A percentile compares a stretch with the other conserved stretches of the same genome.
phyloP scores from a whole-genome alignment of 2,797 vertebrate genomes.

The Manis javanica region DNA sequence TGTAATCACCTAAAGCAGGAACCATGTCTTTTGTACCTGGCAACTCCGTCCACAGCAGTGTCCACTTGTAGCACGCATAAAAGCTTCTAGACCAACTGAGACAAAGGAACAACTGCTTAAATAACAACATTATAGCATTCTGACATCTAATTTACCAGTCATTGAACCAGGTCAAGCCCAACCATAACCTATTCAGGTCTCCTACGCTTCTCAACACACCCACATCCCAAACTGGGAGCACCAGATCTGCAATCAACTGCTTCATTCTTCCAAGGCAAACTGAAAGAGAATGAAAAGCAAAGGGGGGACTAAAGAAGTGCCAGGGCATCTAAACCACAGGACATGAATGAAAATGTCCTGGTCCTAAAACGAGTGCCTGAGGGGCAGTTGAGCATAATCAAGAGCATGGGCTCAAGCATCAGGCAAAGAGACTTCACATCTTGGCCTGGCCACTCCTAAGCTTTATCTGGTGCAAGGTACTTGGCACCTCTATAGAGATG shows the following conservation, averaged over 20 bases:
- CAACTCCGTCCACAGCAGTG: background rate
- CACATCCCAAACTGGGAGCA: background rate
- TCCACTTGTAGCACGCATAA: rapidly evolving
- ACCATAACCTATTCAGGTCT: background rate
- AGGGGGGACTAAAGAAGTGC: background rate
- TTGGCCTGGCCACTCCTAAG: background rate
- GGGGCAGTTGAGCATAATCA: background rate
- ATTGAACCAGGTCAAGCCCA: background rate
- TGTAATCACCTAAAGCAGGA: background rate
- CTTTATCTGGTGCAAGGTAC: background rate
- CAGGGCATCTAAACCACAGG: background rate
- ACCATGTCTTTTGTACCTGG: background rate
- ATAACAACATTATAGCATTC: background rate
- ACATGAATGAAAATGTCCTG: background rate
- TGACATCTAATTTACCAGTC: background rate
- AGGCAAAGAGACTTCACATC: background rate
- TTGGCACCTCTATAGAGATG: background rate
- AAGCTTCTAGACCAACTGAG: background rate
- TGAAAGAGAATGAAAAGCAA: background rate
- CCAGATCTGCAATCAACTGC: background rate
- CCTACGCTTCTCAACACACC: background rate
- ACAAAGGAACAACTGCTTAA: background rate
- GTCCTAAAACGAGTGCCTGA: background rate
- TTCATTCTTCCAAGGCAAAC: background rate
- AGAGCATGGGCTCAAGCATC: background rate